Conservation (phyloP, 2,797 vertebrate genomes). For the Acanthornis magna region DNA sequence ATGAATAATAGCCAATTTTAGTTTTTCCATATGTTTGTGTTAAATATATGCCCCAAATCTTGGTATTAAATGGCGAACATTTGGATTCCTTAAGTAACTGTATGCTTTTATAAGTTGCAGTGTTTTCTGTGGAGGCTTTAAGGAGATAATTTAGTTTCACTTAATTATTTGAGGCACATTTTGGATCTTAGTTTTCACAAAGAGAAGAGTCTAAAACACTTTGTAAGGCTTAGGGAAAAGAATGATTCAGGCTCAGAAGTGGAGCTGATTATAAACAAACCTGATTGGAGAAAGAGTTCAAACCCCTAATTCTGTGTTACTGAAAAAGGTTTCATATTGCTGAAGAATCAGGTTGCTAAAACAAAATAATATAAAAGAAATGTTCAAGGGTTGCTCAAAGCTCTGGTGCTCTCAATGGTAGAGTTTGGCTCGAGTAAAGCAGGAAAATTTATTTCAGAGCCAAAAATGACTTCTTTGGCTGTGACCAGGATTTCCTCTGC, state of each 20-base stretch:
- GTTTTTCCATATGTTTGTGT: constrained; percentile 18
- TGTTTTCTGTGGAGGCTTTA: not conserved
- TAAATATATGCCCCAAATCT: not conserved
- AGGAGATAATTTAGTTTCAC: not conserved
- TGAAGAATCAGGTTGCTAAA: constrained; percentile 66
- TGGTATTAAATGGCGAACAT: not conserved
- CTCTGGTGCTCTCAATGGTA: constrained; percentile 64
- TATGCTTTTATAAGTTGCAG: not conserved
- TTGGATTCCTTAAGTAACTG: not conserved
- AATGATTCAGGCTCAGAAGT: not conserved
- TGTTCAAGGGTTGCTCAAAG: constrained; percentile 66
- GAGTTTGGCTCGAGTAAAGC: constrained; percentile 66
- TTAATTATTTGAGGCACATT: not conserved
- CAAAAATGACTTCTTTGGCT: constrained; percentile 80
- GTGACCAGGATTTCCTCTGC: constrained; percentile 82
- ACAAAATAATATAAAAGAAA: constrained; percentile 68
- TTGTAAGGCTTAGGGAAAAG: not conserved
- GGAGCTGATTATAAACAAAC: not conserved
- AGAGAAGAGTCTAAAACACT: not conserved
- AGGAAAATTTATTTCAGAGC: constrained; percentile 78
- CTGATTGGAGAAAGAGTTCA: constrained; percentile 3
- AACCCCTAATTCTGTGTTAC: constrained; percentile 44
- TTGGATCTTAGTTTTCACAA: not conserved
- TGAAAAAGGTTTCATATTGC: constrained; percentile 45
- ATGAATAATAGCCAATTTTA: constrained; percentile 12